Base-by-base conservation (phyloP, 1,140 invertebrate genomes). In the Papilio machaon region DNA sequence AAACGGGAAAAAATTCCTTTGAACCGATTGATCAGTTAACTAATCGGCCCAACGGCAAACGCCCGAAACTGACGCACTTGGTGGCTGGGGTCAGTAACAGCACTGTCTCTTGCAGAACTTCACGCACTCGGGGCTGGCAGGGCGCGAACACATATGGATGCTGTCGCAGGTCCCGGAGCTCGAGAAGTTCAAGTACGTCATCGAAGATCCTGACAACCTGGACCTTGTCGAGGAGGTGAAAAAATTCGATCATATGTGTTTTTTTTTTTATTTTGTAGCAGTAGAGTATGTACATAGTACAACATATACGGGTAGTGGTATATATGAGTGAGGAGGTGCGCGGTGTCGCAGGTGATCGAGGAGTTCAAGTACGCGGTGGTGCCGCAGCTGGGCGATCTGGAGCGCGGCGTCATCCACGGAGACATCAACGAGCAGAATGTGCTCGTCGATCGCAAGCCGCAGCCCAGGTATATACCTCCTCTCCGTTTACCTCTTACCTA, bases 381-480 rank as follows among this genome's bases (percentile, higher is more conserved):
- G 0, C 94, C 95, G 2, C 88, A 94, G 2, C 89, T 95, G 5
- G 86, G 95, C 1, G 91, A 95, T 2, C 91, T 98, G 43, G 96
- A 96, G 77, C 95, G 95, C 91, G 97, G 97, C 64, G 95, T 98
- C 15, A 97, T 99, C 81, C 98, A 99, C 88, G 98, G 98, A 5
- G 98, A 99, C 90, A 95, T 98, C 49, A 99, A 99, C 88, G 98
- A 99, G 87, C 97, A 98, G 87, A 99, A 99, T 93, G 96, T 99
- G 17, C 88, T 99, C 1, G 96, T 98, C 0, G 86, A 90, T 1
- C 80, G 88, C 43, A 93, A 91, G 70, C 58, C 88, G 2, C 87
- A 91, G 0, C 91, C 90, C 9, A 89, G 89, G 94, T 93, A 67
- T 60, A 43, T 43, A 43, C 7, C 38, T 43, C 38, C 38, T 43